These are phyloP conservation scores for Crocuta crocuta DNA, from an alignment of 2,113 vertebrate genomes.

Conservation along the genomic window DNA sequence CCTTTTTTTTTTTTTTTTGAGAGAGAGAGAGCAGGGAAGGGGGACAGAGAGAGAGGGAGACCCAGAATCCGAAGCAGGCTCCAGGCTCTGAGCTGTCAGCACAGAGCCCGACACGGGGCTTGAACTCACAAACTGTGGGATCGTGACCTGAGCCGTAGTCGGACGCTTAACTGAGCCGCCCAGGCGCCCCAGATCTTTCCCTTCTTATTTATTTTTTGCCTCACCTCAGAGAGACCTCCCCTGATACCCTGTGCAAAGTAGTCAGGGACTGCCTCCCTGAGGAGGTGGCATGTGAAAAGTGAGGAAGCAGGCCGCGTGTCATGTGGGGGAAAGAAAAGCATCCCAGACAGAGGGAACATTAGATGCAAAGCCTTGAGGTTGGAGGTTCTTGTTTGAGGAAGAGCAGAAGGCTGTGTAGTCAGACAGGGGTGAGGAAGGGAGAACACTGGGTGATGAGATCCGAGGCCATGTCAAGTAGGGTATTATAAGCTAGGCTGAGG, in stretches of 20 bases:
- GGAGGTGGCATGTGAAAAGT: neutral
- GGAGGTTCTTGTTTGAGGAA: neutral
- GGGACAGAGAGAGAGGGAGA: too few relatives aligned
- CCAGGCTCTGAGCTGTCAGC: too few relatives aligned
- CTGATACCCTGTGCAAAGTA: neutral
- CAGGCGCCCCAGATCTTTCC: neutral
- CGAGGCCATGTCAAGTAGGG: neutral
- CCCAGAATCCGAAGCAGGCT: too few relatives aligned
- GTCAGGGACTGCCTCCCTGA: neutral
- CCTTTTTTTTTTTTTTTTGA: too few relatives aligned
- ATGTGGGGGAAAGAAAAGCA: neutral
- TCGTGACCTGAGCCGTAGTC: too few relatives aligned
- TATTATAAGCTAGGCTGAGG: neutral
- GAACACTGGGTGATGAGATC: neutral
- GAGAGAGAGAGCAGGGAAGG: too few relatives aligned
- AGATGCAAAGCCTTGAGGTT: neutral
- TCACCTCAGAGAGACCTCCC: neutral
- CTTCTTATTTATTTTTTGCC: neutral
- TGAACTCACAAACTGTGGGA: too few relatives aligned
- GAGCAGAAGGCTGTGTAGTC: neutral
- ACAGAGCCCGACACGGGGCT: too few relatives aligned
- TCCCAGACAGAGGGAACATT: neutral
- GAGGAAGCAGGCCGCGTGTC: neutral
- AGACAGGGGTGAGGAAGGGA: neutral
- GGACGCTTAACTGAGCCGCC: too few relatives aligned